A percentile compares a stretch with the other conserved stretches of the same genome.
phyloP scores from a whole-genome alignment of 2,797 vertebrate genomes.

The Acipenser transmontanus region DNA sequence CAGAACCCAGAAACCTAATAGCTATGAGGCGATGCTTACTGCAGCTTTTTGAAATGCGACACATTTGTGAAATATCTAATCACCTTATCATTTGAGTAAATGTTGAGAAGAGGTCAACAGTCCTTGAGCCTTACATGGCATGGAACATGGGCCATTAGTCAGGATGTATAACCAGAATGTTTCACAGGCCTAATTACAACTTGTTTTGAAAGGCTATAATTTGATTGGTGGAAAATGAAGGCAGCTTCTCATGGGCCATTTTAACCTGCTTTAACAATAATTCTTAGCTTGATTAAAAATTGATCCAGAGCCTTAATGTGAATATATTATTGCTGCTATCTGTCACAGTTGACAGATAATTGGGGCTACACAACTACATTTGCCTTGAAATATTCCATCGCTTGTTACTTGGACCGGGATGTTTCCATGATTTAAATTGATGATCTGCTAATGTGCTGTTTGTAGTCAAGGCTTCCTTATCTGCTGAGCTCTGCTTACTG shows the following conservation, averaged over 20 bases:
- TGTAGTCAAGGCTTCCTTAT: slow-evolving; percentile 8
- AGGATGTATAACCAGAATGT: slow-evolving; percentile 75
- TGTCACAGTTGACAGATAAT: slow-evolving; percentile 98
- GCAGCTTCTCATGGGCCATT: slow-evolving; percentile 96
- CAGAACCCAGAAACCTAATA: slow-evolving; percentile 29
- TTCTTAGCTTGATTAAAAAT: slow-evolving; percentile 99
- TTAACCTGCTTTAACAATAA: slow-evolving; percentile 98
- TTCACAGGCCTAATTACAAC: slow-evolving; percentile 81
- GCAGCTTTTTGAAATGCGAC: slow-evolving; percentile 32
- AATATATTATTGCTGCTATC: slow-evolving; percentile 99
- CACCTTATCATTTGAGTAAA: slow-evolving; percentile 81
- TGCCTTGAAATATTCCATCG: slow-evolving; percentile 89
- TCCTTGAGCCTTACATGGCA: slow-evolving; percentile 78
- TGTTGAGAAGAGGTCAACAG: slow-evolving; percentile 74
- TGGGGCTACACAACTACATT: slow-evolving; percentile 95
- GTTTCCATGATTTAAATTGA: slow-evolving; percentile 70
- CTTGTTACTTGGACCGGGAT: slow-evolving; percentile 72
- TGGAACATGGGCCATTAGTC: slow-evolving; percentile 77
- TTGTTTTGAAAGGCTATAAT: slow-evolving; percentile 89
- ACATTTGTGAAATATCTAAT: slow-evolving; percentile 78
- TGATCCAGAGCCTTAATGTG: slow-evolving; percentile 98
- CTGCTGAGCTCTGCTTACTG: neutral
- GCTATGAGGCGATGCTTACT: slow-evolving; percentile 27
- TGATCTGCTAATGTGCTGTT: slow-evolving; percentile 47
- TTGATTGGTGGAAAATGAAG: slow-evolving; percentile 98